phyloP scores from a whole-genome alignment of 2,797 vertebrate species.

The Neosilurus hyrtlii region DNA sequence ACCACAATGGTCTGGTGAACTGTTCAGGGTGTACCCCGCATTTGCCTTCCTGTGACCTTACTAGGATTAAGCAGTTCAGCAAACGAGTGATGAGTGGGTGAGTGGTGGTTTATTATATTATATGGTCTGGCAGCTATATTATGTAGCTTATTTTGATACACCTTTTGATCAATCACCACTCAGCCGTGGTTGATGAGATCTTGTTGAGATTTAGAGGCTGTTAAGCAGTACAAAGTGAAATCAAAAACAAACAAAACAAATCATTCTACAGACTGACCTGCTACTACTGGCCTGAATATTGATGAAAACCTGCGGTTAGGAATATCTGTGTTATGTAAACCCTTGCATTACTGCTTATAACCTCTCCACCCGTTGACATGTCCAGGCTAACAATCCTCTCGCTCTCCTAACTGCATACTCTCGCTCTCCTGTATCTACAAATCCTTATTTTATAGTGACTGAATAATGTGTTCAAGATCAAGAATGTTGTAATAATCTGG shows the following conservation, averaged over 20 bases:
- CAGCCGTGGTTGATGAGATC: not conserved
- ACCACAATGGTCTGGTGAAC: too few relatives aligned
- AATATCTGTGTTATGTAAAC: constrained; percentile 2
- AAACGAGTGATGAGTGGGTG: too few relatives aligned
- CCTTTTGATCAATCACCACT: too few relatives aligned
- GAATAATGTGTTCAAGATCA: not conserved
- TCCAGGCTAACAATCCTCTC: not conserved
- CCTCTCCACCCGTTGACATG: not conserved
- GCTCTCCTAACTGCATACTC: not conserved
- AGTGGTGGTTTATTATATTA: too few relatives aligned
- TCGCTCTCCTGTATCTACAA: not conserved
- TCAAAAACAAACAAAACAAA: not conserved
- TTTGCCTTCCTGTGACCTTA: too few relatives aligned
- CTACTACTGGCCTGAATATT: not conserved
- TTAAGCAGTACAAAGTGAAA: not conserved
- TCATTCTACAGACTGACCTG: not conserved
- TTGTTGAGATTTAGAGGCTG: not conserved
- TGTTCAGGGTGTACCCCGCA: too few relatives aligned
- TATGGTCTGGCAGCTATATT: too few relatives aligned
- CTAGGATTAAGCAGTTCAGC: too few relatives aligned
- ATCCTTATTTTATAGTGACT: not conserved
- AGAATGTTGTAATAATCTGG: not conserved
- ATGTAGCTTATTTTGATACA: too few relatives aligned
- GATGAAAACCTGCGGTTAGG: not conserved
- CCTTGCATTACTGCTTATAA: not conserved